Evolutionary conservation across 2,888 invertebrate species (phyloP), one percentile per base, ranked within the genome.

Genomic region (Pasiphila rectangulata): DNA sequence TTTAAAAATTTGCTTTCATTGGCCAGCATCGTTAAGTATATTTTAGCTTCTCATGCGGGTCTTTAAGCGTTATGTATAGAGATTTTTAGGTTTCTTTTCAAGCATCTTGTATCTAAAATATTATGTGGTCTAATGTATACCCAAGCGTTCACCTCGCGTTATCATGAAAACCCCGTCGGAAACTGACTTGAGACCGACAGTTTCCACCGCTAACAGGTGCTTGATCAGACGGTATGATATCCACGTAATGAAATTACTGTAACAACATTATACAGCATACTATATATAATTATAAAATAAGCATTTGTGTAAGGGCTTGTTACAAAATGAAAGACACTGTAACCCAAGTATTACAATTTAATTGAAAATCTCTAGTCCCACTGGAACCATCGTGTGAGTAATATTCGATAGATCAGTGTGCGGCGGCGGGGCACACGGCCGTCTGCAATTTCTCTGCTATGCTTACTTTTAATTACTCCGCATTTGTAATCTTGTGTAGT

Each of bases 281-380:
- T n/a, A 79, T 78, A 78, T 78, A 74, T 69, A 66, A 85, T 83
- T 83, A 85, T 83, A 77, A 38, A 84, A 80, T 87, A 87, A 81
- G 88, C 87, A 90, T 90, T 90, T 80, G 90, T 91, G 89, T 91
- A 90, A 90, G 90, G 90, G 91, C 90, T 86, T 86, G 87, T 87
- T 88, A 87, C 83, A 76, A 86, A 83, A 78, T 88, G 85, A 84
- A 79, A 86, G 84, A 86, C 90, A 89, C 90, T 89, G 91, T 91
- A 91, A 91, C 91, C 91, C 91, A 90, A 86, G 87, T 85, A 86
- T 86, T 86, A 88, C 81, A 81, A 83, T 87, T 84, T 83, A 87
- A 90, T 89, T 89, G 87, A 90, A 91, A 91, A 90, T 91, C 90
- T 92, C 92, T 92, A 92, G 92, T 92, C 92, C 90, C 90, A 90